Evolutionary conservation across 2,888 invertebrate genomes (phyloP), one percentile per base, ranked within the genome.

Genomic region (Orthosia gracilis): DNA sequence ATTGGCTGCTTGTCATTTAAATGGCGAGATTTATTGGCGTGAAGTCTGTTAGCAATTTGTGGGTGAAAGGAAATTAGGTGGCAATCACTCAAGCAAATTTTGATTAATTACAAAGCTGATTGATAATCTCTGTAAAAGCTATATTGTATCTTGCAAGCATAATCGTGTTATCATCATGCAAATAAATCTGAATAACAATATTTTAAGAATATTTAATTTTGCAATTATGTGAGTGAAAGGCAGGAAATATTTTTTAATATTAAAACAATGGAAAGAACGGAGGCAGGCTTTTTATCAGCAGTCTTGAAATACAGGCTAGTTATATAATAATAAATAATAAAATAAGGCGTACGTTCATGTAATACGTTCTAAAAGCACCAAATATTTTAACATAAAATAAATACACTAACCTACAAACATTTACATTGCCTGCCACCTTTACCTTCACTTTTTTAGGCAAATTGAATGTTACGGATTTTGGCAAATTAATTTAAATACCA

Each of bases 1-100:
- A 66, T 69, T 76, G 45, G 58, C 66, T 61, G 15, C 66, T 82
- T 73, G 69, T 67, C 67, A 73, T 68, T 81, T 63, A 64, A 82
- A 73, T 73, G 52, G 26, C 9, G 54, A 67, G 47, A 58, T 67
- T 79, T 73, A 74, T 64, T 68, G n/a, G 50, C 18, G 61, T 52
- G 40, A 65, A 64, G 45, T 40, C 31, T 64, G 62, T 49, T 49
- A 13, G 55, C 45, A 61, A 63, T 73, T 73, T 52, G 17, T 55
- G 45, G 64, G 57, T 74, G 61, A 64, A 80, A 62, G 61, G 11
- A 80, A 78, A 59, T 73, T 49, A 78, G 49, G 40, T 50, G 64
- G 49, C 45, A 49, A 55, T 65, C 21, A 50, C 50, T 61, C 26
- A 65, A 72, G 31, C 12, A 49, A 72, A 26, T 58, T 64, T 64